These are phyloP conservation scores for Drosophila prosaltans DNA, from an alignment of 1,140 invertebrate genomes.

Conservation along the genomic window DNA sequence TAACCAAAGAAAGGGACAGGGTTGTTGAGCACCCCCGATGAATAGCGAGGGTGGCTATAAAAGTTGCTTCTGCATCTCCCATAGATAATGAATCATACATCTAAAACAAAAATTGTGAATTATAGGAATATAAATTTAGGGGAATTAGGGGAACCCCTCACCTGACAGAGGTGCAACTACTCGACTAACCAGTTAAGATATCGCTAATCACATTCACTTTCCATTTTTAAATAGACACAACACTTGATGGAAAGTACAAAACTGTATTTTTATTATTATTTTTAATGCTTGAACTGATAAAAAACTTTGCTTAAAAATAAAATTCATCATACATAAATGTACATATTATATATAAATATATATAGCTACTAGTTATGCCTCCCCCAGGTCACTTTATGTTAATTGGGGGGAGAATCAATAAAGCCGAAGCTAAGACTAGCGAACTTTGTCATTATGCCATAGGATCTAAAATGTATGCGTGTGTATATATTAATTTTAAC, in stretches of 20 bases:
- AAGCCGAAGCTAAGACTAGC: constrained; percentile 53
- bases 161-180: no score
- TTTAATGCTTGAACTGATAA: constrained; percentile 37
- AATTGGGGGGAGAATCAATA: constrained; percentile 26
- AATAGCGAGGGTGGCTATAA: not conserved
- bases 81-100: no score
- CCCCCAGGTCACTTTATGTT: not conserved
- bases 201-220: not conserved
- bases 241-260: constrained; percentile 61
- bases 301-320: constrained; percentile 37
- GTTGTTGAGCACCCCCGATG: constrained; percentile 9
- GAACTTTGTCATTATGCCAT: constrained; percentile 69
- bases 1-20: not conserved
- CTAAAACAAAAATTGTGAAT: no score
- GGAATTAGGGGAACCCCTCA: no score
- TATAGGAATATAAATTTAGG: no score
- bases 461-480: constrained; percentile 57
- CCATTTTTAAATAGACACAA: constrained; percentile 15
- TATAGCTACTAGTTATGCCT: constrained; percentile 47
- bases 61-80: not conserved
- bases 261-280: constrained; percentile 54
- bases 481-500: constrained; percentile 38
- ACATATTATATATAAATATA: constrained; percentile 29
- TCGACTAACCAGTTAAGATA: no score
- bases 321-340: constrained; percentile 44